These are phyloP conservation scores for Botia kubotai DNA, from an alignment of 2,797 vertebrate species.

Conservation along the genomic window DNA sequence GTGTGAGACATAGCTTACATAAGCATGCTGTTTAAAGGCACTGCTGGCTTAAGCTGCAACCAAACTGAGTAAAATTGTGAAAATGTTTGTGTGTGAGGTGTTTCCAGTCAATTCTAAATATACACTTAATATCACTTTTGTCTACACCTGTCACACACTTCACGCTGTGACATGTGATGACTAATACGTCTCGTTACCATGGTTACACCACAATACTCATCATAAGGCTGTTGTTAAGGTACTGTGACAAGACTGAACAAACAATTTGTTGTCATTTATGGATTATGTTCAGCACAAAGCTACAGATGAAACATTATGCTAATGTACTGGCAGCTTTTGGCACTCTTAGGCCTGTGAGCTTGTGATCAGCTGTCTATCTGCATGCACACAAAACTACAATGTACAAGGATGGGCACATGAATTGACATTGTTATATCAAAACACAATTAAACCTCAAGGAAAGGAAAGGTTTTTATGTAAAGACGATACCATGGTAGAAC, in stretches of 20 bases:
- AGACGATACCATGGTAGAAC: too few relatives aligned
- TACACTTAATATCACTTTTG: not conserved
- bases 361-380: not conserved
- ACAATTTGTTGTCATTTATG: conserved; percentile 13
- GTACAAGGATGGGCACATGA: not conserved
- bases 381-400: not conserved
- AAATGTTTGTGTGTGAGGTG: not conserved
- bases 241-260: conserved; percentile 21
- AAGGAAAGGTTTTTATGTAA: too few relatives aligned
- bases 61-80: not conserved
- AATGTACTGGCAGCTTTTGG: not conserved
- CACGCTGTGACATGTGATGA: conserved; percentile 2
- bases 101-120: not conserved
- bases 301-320: not conserved
- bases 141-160: conserved; percentile 35
- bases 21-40: not conserved
- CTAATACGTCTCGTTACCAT: conserved; percentile 39
- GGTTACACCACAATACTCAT: conserved; percentile 26
- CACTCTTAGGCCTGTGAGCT: too few relatives aligned
- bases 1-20: not conserved
- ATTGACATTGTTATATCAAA: not conserved
- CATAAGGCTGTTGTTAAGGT: conserved; percentile 5
- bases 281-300: not conserved
- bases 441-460: not conserved
- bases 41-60: not conserved